Evolutionary conservation across 2,888 invertebrate species (phyloP).

Genomic region (Orthosia cruda): DNA sequence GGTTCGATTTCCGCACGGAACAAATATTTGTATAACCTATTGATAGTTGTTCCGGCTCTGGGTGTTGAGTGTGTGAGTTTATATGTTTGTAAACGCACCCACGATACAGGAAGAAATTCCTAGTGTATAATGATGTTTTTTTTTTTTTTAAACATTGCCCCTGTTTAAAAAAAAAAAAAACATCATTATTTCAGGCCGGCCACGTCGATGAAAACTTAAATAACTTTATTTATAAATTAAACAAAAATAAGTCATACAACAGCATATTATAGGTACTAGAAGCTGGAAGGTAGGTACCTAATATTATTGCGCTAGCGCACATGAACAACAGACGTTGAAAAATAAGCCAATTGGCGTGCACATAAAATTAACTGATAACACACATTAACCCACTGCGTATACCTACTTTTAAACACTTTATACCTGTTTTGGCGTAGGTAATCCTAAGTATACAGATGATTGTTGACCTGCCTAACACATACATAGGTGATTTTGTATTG

Average conservation of each 20-base stretch:
- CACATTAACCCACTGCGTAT: conserved; percentile 72
- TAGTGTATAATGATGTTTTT: too few species aligned
- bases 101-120: too few species aligned
- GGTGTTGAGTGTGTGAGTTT: too few species aligned
- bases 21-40: too few species aligned
- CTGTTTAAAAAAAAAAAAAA: too few species aligned
- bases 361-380: conserved; percentile 82
- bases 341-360: conserved; percentile 78
- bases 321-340: conserved; percentile 71
- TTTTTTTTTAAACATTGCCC: too few species aligned
- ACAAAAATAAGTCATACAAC: not conserved
- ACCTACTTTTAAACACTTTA: conserved; percentile 31
- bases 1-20: too few species aligned
- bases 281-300: not conserved
- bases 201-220: not conserved
- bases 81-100: too few species aligned
- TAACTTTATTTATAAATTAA: not conserved
- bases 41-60: too few species aligned
- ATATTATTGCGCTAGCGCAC: conserved; percentile 32
- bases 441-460: too few species aligned
- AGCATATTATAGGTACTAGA: conserved; percentile 10
- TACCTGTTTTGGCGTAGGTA: conserved; percentile 13
- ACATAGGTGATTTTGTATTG: not conserved
- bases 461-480: not conserved
- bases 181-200: not conserved